Evolutionary conservation across 1,140 invertebrate genomes (phyloP), one percentile per base, ranked within the genome.

Genomic region (Whitmania pigra): DNA sequence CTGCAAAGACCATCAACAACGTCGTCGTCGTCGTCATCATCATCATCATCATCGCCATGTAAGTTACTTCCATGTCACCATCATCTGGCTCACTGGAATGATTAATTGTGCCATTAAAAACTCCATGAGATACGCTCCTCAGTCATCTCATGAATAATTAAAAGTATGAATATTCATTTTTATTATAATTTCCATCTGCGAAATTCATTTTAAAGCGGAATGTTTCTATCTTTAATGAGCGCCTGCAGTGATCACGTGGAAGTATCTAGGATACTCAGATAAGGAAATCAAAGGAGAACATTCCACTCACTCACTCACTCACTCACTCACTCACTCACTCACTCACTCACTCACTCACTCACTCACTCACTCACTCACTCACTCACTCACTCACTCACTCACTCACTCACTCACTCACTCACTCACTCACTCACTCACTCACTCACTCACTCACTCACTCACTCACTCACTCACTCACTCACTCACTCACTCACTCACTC

Each of bases 371-470:
- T 63, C 57, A 63, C 57, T 63, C 57, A 63, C 57, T 43, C 40
- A 74, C 57, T 40, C 54, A 74, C 63, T 72, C 70, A 74, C 69
- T n/a, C 57, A 72, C 69, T 55, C 54, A 74, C 54, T 49, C 29
- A 22, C 57, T 63, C 57, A 63, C 57, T 63, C 57, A 63, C 2
- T 63, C 2, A 63, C 15, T 63, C 15, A 63, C 57, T 17, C 57
- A 63, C 15, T 60, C 15, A 63, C 2, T 63, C 2, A 63, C 15
- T 63, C 15, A 63, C 57, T 63, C 57, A 63, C 2, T 67, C 13
- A 67, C 5, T 68, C 67, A 68, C 67, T 31, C 25, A 31, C 67
- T 31, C 67, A 68, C 67, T 31, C 6, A 68, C 67, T 68, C 67
- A 7, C 25, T 68, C 67, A 68, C 67, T 68, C 67, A 68, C 67